Evolutionary conservation across 2,888 invertebrate species (phyloP).

Genomic region (Itoplectis maculator): DNA sequence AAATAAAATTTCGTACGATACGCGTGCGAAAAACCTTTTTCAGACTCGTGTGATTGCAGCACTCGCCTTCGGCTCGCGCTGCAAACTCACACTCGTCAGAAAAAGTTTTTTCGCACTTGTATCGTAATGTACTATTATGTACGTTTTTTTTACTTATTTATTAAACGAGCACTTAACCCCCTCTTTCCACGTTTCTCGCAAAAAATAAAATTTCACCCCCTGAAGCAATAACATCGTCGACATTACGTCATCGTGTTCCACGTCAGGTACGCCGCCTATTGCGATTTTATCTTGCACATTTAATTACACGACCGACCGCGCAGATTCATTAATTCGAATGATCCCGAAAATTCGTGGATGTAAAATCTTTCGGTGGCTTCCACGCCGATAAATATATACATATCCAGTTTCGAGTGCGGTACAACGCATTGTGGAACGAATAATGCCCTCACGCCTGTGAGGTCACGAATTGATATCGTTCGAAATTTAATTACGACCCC

Average conservation of each 20-base stretch:
- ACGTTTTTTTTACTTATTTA: slow-evolving; percentile 1
- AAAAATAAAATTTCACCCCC: background rate
- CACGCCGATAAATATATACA: no score
- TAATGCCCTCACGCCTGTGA: slow-evolving; percentile 40
- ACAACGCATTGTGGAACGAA: slow-evolving; percentile 42
- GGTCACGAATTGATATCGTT: slow-evolving; percentile 68
- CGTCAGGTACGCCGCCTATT: slow-evolving; percentile 1
- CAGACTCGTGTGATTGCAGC: no score
- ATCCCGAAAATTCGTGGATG: slow-evolving; percentile 43
- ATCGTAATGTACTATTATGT: no score
- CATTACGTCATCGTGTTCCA: background rate
- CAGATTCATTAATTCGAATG: slow-evolving; percentile 43
- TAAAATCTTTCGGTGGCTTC: slow-evolving; percentile 40
- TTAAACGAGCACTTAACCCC: background rate
- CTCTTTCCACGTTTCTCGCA: background rate
- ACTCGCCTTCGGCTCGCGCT: no score
- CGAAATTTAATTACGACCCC: slow-evolving; percentile 66
- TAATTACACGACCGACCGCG: slow-evolving; percentile 53
- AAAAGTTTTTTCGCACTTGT: no score
- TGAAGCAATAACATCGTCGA: background rate
- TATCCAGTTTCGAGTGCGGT: background rate
- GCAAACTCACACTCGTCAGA: no score
- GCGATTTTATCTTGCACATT: slow-evolving; percentile 32
- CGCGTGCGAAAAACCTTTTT: no score
- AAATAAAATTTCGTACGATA: no score